Evolutionary conservation across 2,797 vertebrate species (phyloP).

Genomic region (Acipenser transmontanus): DNA sequence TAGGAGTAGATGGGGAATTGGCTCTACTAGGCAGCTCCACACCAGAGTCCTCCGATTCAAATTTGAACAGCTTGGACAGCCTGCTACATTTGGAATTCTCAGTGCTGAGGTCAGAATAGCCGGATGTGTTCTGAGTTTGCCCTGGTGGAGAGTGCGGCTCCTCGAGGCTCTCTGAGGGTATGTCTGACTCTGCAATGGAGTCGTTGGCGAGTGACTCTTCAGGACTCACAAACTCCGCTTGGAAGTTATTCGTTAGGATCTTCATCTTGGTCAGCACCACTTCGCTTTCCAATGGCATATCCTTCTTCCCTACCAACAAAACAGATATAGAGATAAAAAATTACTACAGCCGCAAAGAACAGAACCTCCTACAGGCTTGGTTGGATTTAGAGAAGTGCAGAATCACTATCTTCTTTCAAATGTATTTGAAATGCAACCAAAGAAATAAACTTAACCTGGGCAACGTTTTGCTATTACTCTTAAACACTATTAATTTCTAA

Average conservation of each 20-base stretch:
- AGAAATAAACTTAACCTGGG: too few species aligned
- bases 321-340: conserved; percentile 3
- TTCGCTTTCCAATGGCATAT: conserved; percentile 54
- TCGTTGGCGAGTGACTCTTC: conserved; percentile 41
- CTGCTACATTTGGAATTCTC: conserved; percentile 36
- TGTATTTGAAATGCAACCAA: too few species aligned
- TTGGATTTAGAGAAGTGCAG: too few species aligned
- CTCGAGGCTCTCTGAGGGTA: conserved; percentile 28
- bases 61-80: conserved; percentile 66
- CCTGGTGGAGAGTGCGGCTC: conserved; percentile 11
- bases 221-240: conserved; percentile 31
- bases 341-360: too few species aligned
- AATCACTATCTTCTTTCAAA: too few species aligned
- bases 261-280: conserved; percentile 82
- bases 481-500: too few species aligned
- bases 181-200: conserved; percentile 29
- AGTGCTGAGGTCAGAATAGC: conserved; percentile 44
- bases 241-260: conserved; percentile 52
- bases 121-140: conserved; percentile 27
- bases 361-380: too few species aligned
- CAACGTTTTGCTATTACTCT: too few species aligned
- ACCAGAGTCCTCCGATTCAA: conserved; percentile 79
- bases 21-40: conserved; percentile 75
- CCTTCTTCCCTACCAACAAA: conserved; percentile 60
- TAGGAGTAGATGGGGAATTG: conserved; percentile 72